Conservation (phyloP, 2,888 invertebrate genomes). For the Parnassius smintheus region DNA sequence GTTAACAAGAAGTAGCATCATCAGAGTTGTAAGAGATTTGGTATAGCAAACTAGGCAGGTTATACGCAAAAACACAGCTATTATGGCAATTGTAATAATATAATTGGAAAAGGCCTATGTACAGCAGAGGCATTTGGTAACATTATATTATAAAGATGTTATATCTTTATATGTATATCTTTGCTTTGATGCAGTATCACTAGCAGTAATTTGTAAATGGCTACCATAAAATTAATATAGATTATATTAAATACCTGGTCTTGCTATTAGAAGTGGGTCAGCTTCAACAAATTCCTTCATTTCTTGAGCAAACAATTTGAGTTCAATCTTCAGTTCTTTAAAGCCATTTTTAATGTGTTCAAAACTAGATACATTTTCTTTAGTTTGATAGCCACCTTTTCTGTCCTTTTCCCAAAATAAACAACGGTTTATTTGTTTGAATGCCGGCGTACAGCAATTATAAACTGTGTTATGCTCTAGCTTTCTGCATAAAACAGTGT, state of each 20-base stretch:
- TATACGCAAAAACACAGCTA: too few species aligned
- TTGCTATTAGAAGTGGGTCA: conserved; percentile 81
- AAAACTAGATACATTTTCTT: conserved; percentile 63
- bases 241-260: conserved; percentile 66
- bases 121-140: too few species aligned
- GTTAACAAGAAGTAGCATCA: too few species aligned
- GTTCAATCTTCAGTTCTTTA: conserved; percentile 84
- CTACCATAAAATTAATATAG: background rate
- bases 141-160: too few species aligned
- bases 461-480: conserved; percentile 37
- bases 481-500: conserved; percentile 43
- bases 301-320: conserved; percentile 85
- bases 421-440: conserved; percentile 47
- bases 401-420: conserved; percentile 81
- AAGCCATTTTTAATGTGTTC: conserved; percentile 83
- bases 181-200: too few species aligned
- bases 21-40: too few species aligned
- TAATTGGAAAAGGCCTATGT: too few species aligned
- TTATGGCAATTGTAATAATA: too few species aligned
- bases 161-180: too few species aligned
- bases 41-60: too few species aligned
- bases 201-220: too few species aligned
- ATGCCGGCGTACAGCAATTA: conserved; percentile 34
- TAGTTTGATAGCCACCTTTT: conserved; percentile 81
- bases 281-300: conserved; percentile 82